Evolutionary conservation across 2,888 invertebrate species (phyloP).

Genomic region (Notodonta dromedarius): DNA sequence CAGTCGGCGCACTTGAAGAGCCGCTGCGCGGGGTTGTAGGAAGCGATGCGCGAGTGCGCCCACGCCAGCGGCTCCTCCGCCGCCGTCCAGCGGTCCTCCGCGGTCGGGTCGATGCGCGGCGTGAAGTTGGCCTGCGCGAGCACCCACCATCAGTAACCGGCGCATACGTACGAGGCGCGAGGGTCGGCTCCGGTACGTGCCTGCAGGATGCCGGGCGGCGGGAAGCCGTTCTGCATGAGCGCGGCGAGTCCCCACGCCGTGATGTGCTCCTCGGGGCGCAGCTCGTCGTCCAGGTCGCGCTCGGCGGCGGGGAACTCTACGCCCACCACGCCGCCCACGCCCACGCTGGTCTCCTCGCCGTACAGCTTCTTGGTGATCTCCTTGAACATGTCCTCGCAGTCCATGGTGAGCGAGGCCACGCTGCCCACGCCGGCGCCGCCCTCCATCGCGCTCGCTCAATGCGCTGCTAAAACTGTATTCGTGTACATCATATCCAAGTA

Average conservation of each 20-base stretch:
- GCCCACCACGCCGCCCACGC: conserved; percentile 64
- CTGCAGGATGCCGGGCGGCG: conserved; percentile 86
- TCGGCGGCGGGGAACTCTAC: conserved; percentile 78
- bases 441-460: conserved; percentile 80
- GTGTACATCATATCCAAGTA: background rate
- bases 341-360: conserved; percentile 88
- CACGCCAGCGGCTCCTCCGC: conserved; percentile 89
- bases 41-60: conserved; percentile 92
- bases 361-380: conserved; percentile 96
- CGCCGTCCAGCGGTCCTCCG: conserved; percentile 86
- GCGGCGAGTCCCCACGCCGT: conserved; percentile 90
- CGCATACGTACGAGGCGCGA: background rate
- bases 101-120: conserved; percentile 76
- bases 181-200: conserved; percentile 41
- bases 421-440: conserved; percentile 69
- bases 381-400: conserved; percentile 94
- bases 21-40: conserved; percentile 90
- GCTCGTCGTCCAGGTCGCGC: conserved; percentile 79
- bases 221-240: conserved; percentile 90
- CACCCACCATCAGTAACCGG: conserved; percentile 29
- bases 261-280: conserved; percentile 89
- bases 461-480: conserved; percentile 28
- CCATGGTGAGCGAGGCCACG: conserved; percentile 84
- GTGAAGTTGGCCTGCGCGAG: conserved; percentile 80
- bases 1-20: conserved; percentile 90